Conservation (phyloP, 1,140 invertebrate species). For the Trachymyrmex cornetzi region DNA sequence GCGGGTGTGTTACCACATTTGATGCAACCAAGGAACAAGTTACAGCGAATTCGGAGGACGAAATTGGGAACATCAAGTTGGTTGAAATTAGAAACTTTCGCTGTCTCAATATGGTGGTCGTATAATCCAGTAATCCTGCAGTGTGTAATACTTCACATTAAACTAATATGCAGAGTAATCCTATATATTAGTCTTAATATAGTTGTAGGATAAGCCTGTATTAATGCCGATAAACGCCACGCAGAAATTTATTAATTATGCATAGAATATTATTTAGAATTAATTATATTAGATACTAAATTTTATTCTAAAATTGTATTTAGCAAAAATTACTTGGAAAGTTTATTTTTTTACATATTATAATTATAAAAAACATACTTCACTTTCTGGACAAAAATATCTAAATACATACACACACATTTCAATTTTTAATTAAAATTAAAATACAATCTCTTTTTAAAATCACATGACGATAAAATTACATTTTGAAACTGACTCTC, state of each 20-base stretch:
- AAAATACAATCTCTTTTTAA: conserved; percentile 11
- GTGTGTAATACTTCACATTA: conserved; percentile 36
- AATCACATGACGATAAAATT: background rate
- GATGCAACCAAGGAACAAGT: conserved; percentile 48
- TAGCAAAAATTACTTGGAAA: background rate
- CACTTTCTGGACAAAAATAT: background rate
- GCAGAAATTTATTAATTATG: background rate
- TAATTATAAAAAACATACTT: background rate
- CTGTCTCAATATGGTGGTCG: conserved; percentile 34
- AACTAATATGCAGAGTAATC: conserved; percentile 27
- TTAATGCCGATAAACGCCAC: background rate
- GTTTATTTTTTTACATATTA: background rate
- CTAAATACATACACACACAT: background rate
- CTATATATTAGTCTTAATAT: conserved; percentile 29
- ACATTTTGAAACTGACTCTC: background rate
- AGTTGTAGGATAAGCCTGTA: background rate
- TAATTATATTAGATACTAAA: background rate
- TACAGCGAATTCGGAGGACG: conserved; percentile 42
- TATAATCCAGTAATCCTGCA: conserved; percentile 35
- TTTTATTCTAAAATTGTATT: background rate
- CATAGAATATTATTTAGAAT: background rate
- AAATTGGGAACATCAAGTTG: conserved; percentile 59
- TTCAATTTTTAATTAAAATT: conserved; percentile 22
- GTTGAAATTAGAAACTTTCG: conserved; percentile 45
- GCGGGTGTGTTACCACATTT: conserved; percentile 31